Base-by-base conservation (phyloP, 1,140 invertebrate species). In the Camponotus vicinus region DNA sequence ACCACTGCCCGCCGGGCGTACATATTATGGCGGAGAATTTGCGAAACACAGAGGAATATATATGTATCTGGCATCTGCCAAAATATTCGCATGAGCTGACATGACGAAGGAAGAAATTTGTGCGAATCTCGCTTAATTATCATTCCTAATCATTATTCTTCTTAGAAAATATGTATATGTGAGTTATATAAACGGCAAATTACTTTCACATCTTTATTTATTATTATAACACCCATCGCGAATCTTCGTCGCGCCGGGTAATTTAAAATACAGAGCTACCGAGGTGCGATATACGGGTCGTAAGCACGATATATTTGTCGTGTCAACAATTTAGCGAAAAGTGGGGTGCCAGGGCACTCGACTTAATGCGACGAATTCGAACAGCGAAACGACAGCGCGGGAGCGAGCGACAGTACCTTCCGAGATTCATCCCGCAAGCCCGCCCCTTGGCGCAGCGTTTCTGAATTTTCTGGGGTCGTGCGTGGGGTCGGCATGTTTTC, bases 281-380 rank as follows among this genome's bases (percentile, higher is more conserved):
- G 67, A 57, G 40, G 67, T 27, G 67, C 34, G 21, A 61, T 55
- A 52, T 21, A 61, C 6, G 40, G 32, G 27, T 84, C 70, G 63
- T 21, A 21, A 61, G 77, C 49, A 91, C 92, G 92, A 94, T 95
- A 94, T 95, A 95, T 94, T 95, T 93, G 92, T 93, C 91, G 91
- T 95, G 94, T 94, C 94, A 94, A 94, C 94, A 94, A 94, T 94
- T 95, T 94, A 93, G 92, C 92, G 88, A 83, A 87, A 91, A 87
- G 87, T 90, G 76, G 91, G 85, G 86, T 88, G 78, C 57, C 85
- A 66, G 52, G 66, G 88, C 86, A 92, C 91, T 94, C 92, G 93
- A 94, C 89, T 94, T 94, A 92, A 94, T 94, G 92, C 85, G 91
- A 79, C 88, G 90, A 91, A 79, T 67, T 82, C 85, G 92, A 86